phyloP scores from a whole-genome alignment of 1,140 invertebrate species.

The Aplysia californica region DNA sequence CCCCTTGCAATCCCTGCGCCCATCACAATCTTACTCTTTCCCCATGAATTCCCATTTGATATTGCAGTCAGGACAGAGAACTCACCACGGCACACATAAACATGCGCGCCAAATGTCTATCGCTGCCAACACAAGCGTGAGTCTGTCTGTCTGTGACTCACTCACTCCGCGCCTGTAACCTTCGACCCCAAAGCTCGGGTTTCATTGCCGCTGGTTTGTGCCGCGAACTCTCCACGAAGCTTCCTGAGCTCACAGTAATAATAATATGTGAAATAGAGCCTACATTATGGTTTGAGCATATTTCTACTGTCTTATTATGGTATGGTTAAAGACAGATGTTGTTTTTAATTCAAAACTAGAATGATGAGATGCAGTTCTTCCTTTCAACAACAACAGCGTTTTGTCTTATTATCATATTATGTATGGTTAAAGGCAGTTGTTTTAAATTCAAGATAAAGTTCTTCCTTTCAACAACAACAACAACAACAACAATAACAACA shows the following conservation, averaged over 20 bases:
- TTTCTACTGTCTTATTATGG: background rate
- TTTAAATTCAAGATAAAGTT: background rate
- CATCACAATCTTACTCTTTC: constrained; percentile 90
- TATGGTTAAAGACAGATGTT: background rate
- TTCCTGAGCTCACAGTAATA: background rate
- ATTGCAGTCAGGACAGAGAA: no score
- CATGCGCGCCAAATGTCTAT: no score
- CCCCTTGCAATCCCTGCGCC: constrained; percentile 56
- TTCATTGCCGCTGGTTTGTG: constrained; percentile 75
- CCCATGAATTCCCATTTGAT: constrained; percentile 94
- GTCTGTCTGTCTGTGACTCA: constrained; percentile 93
- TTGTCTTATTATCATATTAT: background rate
- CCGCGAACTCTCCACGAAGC: constrained; percentile 32
- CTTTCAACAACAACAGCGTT: background rate
- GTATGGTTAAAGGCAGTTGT: background rate
- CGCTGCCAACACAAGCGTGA: no score
- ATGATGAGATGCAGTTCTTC: background rate
- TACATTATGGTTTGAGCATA: background rate
- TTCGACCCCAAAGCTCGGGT: constrained; percentile 90
- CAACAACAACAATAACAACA: background rate
- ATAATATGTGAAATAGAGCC: background rate
- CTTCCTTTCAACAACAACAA: background rate
- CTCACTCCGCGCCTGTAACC: constrained; percentile 93
- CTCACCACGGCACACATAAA: no score
- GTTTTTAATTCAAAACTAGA: background rate